These are phyloP conservation scores for Rhadina sibilatrix DNA, from an alignment of 2,113 vertebrate species.

Conservation along the genomic window DNA sequence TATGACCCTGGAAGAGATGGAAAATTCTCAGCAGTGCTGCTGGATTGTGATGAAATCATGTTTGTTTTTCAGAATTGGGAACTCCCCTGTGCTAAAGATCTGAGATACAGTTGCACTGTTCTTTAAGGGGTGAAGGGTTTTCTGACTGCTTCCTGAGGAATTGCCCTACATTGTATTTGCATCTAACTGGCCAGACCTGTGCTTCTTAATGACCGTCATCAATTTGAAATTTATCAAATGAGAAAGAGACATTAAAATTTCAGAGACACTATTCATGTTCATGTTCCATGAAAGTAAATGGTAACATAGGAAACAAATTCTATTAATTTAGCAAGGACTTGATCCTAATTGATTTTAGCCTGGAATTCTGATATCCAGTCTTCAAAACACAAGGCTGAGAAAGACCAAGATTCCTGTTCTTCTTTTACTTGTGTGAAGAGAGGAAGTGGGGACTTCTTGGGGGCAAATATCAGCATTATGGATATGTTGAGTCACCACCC, in stretches of 20 bases:
- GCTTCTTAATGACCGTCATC: background rate
- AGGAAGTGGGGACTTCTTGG: background rate
- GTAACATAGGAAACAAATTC: background rate
- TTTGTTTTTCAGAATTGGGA: background rate
- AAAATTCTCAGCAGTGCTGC: fast-evolving
- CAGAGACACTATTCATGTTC: background rate
- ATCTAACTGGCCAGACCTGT: background rate
- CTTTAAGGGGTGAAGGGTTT: background rate
- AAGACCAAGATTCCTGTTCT: background rate
- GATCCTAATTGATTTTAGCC: background rate
- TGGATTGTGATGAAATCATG: background rate
- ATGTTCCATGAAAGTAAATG: background rate
- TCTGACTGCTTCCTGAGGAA: background rate
- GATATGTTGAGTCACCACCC: background rate
- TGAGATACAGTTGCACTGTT: background rate
- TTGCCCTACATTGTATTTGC: background rate
- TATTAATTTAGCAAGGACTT: background rate
- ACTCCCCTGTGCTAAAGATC: background rate
- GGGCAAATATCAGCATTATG: background rate
- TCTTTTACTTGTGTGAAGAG: background rate
- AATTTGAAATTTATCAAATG: background rate
- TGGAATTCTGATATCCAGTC: background rate
- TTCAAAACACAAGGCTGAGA: background rate
- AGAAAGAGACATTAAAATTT: background rate
- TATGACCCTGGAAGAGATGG: background rate